Conservation (phyloP, 1,140 invertebrate genomes). For the Drosophila burlai region DNA sequence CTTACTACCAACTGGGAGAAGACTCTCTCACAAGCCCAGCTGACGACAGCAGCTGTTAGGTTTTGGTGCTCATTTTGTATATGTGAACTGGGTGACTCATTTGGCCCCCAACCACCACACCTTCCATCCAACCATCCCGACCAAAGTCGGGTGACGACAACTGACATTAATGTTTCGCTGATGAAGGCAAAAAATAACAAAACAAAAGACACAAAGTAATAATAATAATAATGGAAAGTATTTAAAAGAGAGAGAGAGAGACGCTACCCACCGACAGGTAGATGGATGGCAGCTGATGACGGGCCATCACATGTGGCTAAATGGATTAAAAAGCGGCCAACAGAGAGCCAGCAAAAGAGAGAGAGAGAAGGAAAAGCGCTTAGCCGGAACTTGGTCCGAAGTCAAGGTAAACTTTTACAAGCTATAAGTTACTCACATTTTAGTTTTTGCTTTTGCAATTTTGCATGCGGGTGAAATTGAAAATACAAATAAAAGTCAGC, state of each 20-base stretch:
- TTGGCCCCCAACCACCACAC: slow-evolving; percentile 19
- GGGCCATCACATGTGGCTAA: slow-evolving; percentile 76
- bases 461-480: slow-evolving; percentile 69
- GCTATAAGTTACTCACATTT: slow-evolving; percentile 27
- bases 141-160: slow-evolving; percentile 27
- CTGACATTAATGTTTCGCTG: slow-evolving; percentile 67
- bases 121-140: neutral
- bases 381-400: slow-evolving; percentile 71
- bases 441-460: slow-evolving; percentile 7
- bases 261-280: slow-evolving; percentile 41
- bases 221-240: slow-evolving; percentile 82
- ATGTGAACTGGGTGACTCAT: slow-evolving; percentile 55
- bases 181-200: slow-evolving; percentile 61
- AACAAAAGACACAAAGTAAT: slow-evolving; percentile 60
- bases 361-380: slow-evolving; percentile 18
- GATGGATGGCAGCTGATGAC: slow-evolving; percentile 64
- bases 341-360: slow-evolving; percentile 20
- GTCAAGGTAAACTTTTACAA: slow-evolving; percentile 75
- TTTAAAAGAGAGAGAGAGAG: slow-evolving; percentile 56
- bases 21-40: slow-evolving; percentile 33
- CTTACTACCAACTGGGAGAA: slow-evolving; percentile 8
- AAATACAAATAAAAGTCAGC: slow-evolving; percentile 32
- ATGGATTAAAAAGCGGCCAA: slow-evolving; percentile 73
- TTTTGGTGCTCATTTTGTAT: slow-evolving; percentile 5
- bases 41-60: slow-evolving; percentile 63